phyloP scores from a whole-genome alignment of 2,888 invertebrate species.

The Phortica okadai region DNA sequence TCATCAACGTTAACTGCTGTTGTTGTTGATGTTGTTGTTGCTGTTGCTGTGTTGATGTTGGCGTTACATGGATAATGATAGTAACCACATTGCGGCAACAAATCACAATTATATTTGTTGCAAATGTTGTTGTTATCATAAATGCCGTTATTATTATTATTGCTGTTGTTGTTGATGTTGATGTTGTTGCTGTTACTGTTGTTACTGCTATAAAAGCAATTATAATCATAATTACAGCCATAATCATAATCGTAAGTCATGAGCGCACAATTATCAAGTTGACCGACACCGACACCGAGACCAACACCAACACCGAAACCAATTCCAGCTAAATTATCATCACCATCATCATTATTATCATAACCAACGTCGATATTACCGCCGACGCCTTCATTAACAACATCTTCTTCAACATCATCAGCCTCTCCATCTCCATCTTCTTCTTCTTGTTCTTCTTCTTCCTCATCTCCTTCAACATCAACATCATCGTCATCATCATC shows the following conservation, averaged over 20 bases:
- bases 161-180: slow-evolving; percentile 11
- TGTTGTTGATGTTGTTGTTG: neutral
- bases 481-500: neutral
- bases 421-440: slow-evolving; percentile 41
- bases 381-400: neutral
- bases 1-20: neutral
- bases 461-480: slow-evolving; percentile 40
- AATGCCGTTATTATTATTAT: slow-evolving; percentile 22
- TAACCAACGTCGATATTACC: neutral
- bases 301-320: slow-evolving; percentile 5
- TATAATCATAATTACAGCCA: slow-evolving; percentile 52
- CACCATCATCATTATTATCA: neutral
- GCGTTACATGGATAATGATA: neutral
- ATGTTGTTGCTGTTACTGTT: slow-evolving; percentile 6
- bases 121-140: neutral
- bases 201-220: slow-evolving; percentile 29
- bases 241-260: slow-evolving; percentile 44
- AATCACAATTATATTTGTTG: neutral
- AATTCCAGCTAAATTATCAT: neutral
- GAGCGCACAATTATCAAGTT: neutral
- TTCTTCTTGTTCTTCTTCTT: slow-evolving; percentile 28
- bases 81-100: neutral
- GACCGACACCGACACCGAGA: neutral
- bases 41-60: neutral
- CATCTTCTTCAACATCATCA: slow-evolving; percentile 33